Percentiles rank a stretch among this genome's conserved stretches.
These are phyloP conservation scores for Drosophila serrata DNA, from an alignment of 1,140 invertebrate genomes.

Conservation along the genomic window DNA sequence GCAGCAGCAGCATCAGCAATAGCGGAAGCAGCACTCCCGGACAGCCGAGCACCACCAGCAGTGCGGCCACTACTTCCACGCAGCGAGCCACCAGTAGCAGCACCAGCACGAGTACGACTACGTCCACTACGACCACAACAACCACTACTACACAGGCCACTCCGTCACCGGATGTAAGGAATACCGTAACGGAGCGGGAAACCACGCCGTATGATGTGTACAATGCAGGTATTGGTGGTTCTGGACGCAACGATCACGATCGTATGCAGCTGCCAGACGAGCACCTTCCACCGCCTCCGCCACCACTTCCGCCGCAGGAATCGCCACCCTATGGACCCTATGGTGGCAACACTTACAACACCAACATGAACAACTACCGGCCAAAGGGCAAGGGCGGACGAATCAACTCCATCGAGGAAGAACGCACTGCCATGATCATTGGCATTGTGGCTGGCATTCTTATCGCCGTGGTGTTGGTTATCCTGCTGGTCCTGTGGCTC, in stretches of 20 bases:
- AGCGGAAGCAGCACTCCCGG: constrained; percentile 34
- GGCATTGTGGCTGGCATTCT: constrained; percentile 96
- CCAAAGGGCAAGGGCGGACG: constrained; percentile 87
- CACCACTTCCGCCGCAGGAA: constrained; percentile 61
- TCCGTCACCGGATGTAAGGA: constrained; percentile 63
- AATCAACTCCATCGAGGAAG: constrained; percentile 90
- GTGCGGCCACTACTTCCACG: constrained; percentile 49
- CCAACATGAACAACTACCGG: constrained; percentile 73
- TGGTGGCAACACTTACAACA: constrained; percentile 69
- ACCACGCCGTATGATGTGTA: constrained; percentile 75
- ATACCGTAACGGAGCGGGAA: constrained; percentile 72
- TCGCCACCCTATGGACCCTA: constrained; percentile 83
- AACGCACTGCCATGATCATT: constrained; percentile 92
- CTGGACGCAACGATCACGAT: constrained; percentile 57
- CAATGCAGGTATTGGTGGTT: constrained; percentile 29
- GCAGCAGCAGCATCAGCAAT: constrained; percentile 24
- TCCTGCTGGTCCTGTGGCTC: constrained; percentile 94
- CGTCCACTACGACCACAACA: constrained; percentile 59
- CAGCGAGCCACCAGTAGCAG: constrained; percentile 60
- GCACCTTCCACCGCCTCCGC: constrained; percentile 77
- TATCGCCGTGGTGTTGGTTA: constrained; percentile 95
- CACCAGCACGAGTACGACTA: constrained; percentile 47
- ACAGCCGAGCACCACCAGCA: constrained; percentile 55
- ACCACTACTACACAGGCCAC: constrained; percentile 72
- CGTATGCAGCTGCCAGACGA: constrained; percentile 70